Evolutionary conservation across 2,888 invertebrate species (phyloP), one percentile per base, ranked within the genome.

Genomic region (Trachelus tabidus): DNA sequence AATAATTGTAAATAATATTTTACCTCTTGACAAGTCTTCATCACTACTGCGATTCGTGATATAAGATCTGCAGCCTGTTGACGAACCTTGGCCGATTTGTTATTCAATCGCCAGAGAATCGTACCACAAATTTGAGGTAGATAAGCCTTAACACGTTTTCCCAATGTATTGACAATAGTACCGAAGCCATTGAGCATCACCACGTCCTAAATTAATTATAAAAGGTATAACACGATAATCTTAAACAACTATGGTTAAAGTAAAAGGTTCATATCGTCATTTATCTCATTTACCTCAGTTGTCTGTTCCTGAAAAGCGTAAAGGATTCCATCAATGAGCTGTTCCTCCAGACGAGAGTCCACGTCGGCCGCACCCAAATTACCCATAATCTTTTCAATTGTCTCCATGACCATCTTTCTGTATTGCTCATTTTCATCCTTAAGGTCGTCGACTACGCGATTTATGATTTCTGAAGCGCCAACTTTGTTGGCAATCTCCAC

Each of bases 291-390:
- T 89, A 96, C 96, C 94, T 99, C 99, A 23, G 99, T 99, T 3
- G 99, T 99, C 93, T 99, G 99, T 94, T 99, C 99, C 92, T 99
- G 99, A 94, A 99, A 99, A 81, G 99, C 99, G 90, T 99, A 99
- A 71, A 99, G 93, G 85, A 99, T 99, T 85, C 99, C 99, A 90
- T 99, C 99, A 91, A 99, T 99, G 56, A 99, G 95, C 89, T 99
- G 99, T 92, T 99, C 99, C 91, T 99, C 99, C 4, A 99, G 93
- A 73, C 99, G 94, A 0, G 98, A 98, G 92, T 99, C 99, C 76
- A 99, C 98, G 89, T 99, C 99, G 0, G 98, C 98, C 0, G 99
- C 98, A 31, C 99, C 99, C 81, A 99, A 93, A 92, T 98, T 98
- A 4, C 97, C 98, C 95, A 99, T 97, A 79, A 99, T 98, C 92